These are phyloP conservation scores for Ptyas mucosa DNA, from an alignment of 2,113 vertebrate genomes.

Conservation along the genomic window DNA sequence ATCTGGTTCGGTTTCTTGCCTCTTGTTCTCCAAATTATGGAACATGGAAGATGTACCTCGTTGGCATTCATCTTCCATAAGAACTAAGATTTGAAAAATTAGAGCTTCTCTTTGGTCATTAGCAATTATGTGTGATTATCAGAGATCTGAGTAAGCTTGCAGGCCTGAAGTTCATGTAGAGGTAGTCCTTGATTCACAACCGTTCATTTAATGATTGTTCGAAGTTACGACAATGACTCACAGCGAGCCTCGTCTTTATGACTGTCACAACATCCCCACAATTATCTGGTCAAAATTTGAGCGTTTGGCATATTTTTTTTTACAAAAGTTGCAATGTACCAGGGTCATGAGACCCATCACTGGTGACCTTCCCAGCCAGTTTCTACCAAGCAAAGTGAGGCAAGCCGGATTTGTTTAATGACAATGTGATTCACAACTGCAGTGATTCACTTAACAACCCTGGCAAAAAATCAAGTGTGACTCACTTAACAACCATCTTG, in stretches of 20 bases:
- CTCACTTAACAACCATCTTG: no score
- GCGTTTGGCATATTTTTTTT: neutral
- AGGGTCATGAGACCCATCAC: neutral
- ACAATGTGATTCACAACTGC: no score
- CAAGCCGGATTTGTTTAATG: no score
- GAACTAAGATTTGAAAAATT: neutral
- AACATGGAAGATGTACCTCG: neutral
- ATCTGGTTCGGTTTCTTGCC: neutral
- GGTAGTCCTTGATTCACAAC: no score
- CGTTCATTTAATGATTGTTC: neutral
- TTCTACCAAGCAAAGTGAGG: neutral
- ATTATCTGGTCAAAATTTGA: neutral
- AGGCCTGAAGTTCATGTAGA: neutral
- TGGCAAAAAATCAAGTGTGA: no score
- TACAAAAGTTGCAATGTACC: neutral
- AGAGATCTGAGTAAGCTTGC: neutral
- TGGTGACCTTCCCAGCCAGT: neutral
- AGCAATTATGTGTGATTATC: neutral
- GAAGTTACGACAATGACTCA: neutral
- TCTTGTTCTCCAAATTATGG: neutral
- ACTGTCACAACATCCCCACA: neutral
- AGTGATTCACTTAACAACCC: no score
- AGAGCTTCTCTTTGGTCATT: neutral
- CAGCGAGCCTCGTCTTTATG: neutral
- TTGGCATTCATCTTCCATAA: neutral